phyloP scores from a whole-genome alignment of 2,113 vertebrate genomes.

The Octodon degus region DNA sequence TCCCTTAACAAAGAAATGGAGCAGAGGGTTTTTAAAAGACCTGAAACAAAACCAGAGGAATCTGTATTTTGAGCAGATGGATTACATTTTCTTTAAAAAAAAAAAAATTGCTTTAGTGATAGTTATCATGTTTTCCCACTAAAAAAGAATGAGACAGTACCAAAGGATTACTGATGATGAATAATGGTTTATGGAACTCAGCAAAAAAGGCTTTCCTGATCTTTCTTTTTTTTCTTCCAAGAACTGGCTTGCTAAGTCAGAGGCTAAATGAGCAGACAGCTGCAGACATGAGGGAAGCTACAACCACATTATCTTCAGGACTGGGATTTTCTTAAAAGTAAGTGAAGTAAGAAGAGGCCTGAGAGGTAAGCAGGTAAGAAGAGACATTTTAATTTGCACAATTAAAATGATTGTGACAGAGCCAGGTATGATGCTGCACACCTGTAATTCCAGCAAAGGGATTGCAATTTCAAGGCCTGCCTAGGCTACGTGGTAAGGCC shows the following conservation, averaged over 20 bases:
- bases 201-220: conserved; percentile 10
- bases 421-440: neutral
- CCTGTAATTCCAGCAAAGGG: neutral
- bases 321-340: neutral
- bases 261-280: neutral
- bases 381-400: neutral
- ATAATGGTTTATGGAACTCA: conserved; percentile 45
- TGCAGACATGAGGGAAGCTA: neutral
- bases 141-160: conserved; percentile 45
- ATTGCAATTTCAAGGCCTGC: neutral
- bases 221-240: conserved; percentile 37
- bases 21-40: neutral
- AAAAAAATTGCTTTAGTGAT: neutral
- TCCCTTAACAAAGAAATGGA: neutral
- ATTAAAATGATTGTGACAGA: neutral
- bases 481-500: neutral
- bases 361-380: neutral
- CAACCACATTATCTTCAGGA: neutral
- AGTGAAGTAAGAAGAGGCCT: neutral
- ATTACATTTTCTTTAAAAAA: conserved; percentile 13
- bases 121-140: conserved; percentile 18
- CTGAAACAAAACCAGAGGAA: neutral
- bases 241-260: neutral
- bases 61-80: conserved; percentile 5
- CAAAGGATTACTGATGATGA: conserved; percentile 47